Base-by-base conservation (phyloP, 30 jellyfish, hydroid and myxozoan genomes). In the Chironex yamaguchii region DNA sequence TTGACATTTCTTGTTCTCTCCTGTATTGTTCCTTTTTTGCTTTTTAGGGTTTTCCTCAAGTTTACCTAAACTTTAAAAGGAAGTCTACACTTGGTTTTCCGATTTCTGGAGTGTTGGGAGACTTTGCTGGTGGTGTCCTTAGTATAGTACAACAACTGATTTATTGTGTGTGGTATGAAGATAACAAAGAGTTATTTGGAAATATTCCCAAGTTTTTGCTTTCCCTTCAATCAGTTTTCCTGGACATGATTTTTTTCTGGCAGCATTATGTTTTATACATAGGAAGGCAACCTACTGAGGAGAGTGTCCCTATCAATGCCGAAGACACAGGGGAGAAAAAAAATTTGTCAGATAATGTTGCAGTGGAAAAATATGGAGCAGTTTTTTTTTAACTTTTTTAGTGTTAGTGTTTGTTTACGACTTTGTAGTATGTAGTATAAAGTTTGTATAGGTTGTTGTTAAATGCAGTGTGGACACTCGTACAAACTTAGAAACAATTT, bases 21-120 rank as follows among this genome's bases (percentile, higher is more conserved):
- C n/a, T n/a, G n/a, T n/a, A n/a, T n/a, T 48, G 62, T 48, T n/a
- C n/a, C 14, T 48, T 12, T 58, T 67, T 67, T n/a, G 23, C 31
- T 6, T 67, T 67, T 23, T 29, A 67, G 80, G 23, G 80, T 29
- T 14, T 67, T 22, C 80, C 80, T 20, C 80, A 67, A 67, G 80
- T 29, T 4, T 67, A 67, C 29, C 29, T 67, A 31, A 67, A 67
- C 67, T 67, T 20, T 31, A 67, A 67, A 22, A 65, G 80, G 22
- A 67, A 67, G 22, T 67, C 80, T 6, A 67, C 67, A 6, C n/a
- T 14, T 67, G 80, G 80, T 31, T 67, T 14, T 29, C 25, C 52
- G 6, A 67, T 67, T 25, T 12, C 31, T 11, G 80, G 25, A 11
- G 80, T 67, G 25, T 65, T 67, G 20, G n/a, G 23, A 67, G 80